phyloP scores from a whole-genome alignment of 2,797 vertebrate genomes.

The Enteromius fasciolatus region DNA sequence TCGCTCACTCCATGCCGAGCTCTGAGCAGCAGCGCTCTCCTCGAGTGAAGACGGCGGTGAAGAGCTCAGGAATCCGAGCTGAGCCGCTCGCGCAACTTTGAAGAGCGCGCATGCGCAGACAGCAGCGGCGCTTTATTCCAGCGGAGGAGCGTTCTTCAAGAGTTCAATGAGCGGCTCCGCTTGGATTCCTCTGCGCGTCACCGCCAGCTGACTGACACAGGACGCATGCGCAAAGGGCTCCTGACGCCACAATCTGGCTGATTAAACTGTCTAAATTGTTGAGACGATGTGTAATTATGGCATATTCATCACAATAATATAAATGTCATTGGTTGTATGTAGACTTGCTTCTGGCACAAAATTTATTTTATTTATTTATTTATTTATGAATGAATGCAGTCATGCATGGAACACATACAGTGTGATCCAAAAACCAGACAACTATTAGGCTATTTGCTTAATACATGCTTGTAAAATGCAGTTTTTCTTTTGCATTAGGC shows the following conservation, averaged over 20 bases:
- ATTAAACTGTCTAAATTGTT: neutral
- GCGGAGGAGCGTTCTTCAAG: slow-evolving; percentile 33
- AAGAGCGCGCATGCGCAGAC: slow-evolving; percentile 32
- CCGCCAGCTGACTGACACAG: slow-evolving; percentile 53
- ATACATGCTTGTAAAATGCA: neutral
- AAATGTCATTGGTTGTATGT: neutral
- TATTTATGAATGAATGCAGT: no score
- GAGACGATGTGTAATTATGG: neutral
- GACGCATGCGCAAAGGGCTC: slow-evolving; percentile 55
- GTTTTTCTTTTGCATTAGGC: no score
- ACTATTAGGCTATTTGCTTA: neutral
- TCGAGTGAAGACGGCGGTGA: slow-evolving; percentile 3
- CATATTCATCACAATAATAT: neutral
- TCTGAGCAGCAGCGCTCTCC: neutral
- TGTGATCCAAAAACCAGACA: neutral
- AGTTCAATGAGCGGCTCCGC: slow-evolving; percentile 45
- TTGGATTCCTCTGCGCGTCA: slow-evolving; percentile 65
- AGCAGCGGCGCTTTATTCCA: neutral
- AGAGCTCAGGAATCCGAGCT: slow-evolving; percentile 14
- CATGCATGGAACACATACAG: neutral
- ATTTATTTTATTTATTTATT: neutral
- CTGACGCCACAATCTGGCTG: neutral
- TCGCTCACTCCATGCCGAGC: slow-evolving; percentile 44
- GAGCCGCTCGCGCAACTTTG: slow-evolving; percentile 2
- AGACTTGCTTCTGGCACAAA: neutral